Percentiles rank a stretch among this genome's conserved stretches.
phyloP scores from a whole-genome alignment of 2,888 invertebrate species.

The Brenthis ino region DNA sequence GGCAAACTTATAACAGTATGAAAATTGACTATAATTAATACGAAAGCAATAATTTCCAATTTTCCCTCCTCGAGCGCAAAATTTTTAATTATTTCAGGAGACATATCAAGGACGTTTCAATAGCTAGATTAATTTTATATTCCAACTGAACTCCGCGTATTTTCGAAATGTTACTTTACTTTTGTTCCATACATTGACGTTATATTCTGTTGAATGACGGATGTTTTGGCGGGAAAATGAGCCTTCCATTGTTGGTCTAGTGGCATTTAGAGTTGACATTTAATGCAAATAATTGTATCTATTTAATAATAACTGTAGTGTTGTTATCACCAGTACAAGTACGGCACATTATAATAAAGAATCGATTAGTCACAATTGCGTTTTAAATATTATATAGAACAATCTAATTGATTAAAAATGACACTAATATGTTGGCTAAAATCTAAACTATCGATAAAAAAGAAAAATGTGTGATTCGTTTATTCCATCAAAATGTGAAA shows the following conservation, averaged over 20 bases:
- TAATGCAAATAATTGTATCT: constrained; percentile 14
- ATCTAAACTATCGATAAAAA: constrained; percentile 3
- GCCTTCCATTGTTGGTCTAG: constrained; percentile 26
- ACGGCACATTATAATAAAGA: constrained; percentile 5
- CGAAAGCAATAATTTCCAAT: constrained; percentile 51
- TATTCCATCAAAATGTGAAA: neutral
- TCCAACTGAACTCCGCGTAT: constrained; percentile 43
- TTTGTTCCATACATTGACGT: constrained; percentile 65
- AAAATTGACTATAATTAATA: constrained; percentile 39
- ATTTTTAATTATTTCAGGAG: constrained; percentile 37
- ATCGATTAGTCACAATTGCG: neutral
- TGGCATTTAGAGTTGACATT: constrained; percentile 18
- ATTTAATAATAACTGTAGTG: constrained; percentile 15
- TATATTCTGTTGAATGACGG: constrained; percentile 17
- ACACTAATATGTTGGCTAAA: neutral
- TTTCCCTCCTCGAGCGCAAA: constrained; percentile 47
- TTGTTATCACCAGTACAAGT: constrained; percentile 9
- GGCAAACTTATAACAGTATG: constrained; percentile 19
- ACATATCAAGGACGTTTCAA: constrained; percentile 65
- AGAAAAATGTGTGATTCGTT: neutral
- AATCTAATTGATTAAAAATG: neutral
- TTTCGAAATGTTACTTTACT: constrained; percentile 62
- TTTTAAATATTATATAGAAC: neutral
- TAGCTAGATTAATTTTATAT: constrained; percentile 44
- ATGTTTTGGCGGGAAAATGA: constrained; percentile 24